These are phyloP conservation scores for Antennarius striatus DNA, from an alignment of 2,113 vertebrate species.

Conservation along the genomic window DNA sequence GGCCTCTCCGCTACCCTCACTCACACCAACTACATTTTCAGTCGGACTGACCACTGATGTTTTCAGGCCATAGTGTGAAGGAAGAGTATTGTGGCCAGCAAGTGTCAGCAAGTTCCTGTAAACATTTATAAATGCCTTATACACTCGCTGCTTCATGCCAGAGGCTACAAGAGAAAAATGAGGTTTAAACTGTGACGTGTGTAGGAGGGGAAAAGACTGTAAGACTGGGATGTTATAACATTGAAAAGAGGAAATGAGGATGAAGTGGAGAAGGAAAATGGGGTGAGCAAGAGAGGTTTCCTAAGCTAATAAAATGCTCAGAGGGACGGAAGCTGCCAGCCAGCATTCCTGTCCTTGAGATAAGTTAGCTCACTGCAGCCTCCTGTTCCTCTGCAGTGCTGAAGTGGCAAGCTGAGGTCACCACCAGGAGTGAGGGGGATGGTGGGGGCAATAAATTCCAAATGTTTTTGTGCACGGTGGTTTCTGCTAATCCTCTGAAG, in stretches of 20 bases:
- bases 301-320: conserved; percentile 76
- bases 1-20: conserved; percentile 24
- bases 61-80: conserved; percentile 39
- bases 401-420: conserved; percentile 78
- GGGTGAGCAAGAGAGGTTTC: conserved; percentile 70
- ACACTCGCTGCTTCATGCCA: conserved; percentile 52
- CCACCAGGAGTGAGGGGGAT: conserved; percentile 36
- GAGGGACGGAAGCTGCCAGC: conserved; percentile 75
- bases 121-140: conserved; percentile 65
- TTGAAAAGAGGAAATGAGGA: conserved; percentile 65
- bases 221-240: conserved; percentile 55
- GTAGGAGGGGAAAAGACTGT: conserved; percentile 49
- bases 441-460: conserved; percentile 58
- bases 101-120: conserved; percentile 69
- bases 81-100: conserved; percentile 43
- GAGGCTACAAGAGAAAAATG: conserved; percentile 56
- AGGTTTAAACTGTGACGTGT: conserved; percentile 55
- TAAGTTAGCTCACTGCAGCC: conserved; percentile 75
- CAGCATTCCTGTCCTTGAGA: conserved; percentile 81
- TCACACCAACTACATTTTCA: conserved; percentile 35
- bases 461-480: conserved; percentile 45
- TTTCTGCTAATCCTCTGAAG: conserved; percentile 44
- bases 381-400: conserved; percentile 77
- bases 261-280: conserved; percentile 60
- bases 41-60: conserved; percentile 42